Evolutionary conservation across 2,888 invertebrate species (phyloP), one percentile per base, ranked within the genome.

Genomic region (Callosobruchus maculatus): DNA sequence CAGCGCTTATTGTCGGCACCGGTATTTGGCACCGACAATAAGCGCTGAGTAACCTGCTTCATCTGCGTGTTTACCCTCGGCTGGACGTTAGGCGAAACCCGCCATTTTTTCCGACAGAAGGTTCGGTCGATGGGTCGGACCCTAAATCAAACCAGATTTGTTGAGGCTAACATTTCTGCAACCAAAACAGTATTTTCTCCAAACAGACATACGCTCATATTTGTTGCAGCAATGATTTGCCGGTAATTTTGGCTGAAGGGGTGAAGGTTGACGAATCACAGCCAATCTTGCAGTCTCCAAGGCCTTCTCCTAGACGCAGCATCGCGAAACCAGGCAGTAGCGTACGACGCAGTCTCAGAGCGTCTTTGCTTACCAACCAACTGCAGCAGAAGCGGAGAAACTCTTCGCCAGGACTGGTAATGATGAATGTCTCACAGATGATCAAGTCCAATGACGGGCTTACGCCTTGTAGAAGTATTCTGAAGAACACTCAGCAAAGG

Each of bases 381-480:
- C 71, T 71, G 21, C 68, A 68, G 21, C 21, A 68, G 21, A 76
- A 72, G 18, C 74, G 67, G 4, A 67, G 75, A 20, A 79, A 79
- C 22, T 80, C 80, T 71, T 83, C 83, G 0, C 83, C 84, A 0
- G 83, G 84, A 20, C 77, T 84, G 66, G 78, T 78, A 9, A 82
- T 84, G 78, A 81, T 83, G 80, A 84, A 80, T 74, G 75, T 82
- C 2, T 75, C 83, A 0, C 82, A 81, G 30, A 73, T 79, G 3
- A 81, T 82, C 22, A 82, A 82, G 75, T 71, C 72, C 49, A 76
- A 80, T 21, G 76, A 79, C 70, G 80, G 81, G 22, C 21, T 80
- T 67, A 83, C 83, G 20, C 84, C 83, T 20, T 77, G 72, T 22
- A 83, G 78, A 75, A 81, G 83, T 68, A 84, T 84, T 72, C 77